Evolutionary conservation across 2,888 invertebrate genomes (phyloP).

Genomic region (Notodonta ziczac): DNA sequence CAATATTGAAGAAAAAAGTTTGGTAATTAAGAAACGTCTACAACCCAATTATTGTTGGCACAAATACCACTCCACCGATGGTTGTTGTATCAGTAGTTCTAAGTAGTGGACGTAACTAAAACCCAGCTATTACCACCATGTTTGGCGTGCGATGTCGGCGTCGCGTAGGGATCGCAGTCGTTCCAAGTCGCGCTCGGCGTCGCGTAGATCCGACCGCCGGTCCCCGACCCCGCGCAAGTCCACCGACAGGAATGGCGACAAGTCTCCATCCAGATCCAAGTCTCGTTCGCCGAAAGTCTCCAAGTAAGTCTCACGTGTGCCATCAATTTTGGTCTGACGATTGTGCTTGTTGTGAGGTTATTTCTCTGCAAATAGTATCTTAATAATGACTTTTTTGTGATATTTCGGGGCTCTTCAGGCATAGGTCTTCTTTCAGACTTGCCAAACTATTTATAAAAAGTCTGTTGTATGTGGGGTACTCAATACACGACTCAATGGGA

Average conservation of each 20-base stretch:
- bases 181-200: conserved; percentile 63
- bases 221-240: conserved; percentile 42
- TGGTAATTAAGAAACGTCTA: no score
- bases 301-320: conserved; percentile 70
- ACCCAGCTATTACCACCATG: conserved; percentile 37
- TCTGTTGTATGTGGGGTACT: no score
- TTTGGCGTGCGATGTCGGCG: conserved; percentile 40
- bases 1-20: no score
- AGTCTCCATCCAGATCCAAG: conserved; percentile 66
- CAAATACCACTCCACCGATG: background rate
- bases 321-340: conserved; percentile 61
- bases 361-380: conserved; percentile 31
- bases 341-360: conserved; percentile 50
- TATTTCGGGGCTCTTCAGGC: no score
- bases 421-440: no score
- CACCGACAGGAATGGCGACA: conserved; percentile 55
- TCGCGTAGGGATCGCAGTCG: conserved; percentile 71
- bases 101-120: conserved; percentile 38
- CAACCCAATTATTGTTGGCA: no score
- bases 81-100: background rate
- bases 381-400: no score
- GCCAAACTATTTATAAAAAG: no score
- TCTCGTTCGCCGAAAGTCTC: conserved; percentile 77
- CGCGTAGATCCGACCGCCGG: conserved; percentile 57
- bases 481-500: no score